Evolutionary conservation across 2,888 invertebrate species (phyloP), one percentile per base, ranked within the genome.

Genomic region (Hypena proboscidalis): DNA sequence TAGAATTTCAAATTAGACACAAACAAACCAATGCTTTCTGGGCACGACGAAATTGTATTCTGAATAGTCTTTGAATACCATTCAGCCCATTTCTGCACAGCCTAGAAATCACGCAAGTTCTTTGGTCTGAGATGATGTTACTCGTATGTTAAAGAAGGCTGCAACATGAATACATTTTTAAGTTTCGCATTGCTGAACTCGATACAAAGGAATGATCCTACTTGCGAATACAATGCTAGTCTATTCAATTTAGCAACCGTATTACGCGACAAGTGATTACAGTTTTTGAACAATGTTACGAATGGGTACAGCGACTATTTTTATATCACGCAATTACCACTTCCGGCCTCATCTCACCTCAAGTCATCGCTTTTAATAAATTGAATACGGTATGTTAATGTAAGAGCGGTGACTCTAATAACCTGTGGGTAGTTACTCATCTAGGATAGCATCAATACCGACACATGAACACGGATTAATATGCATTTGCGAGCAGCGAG

Each of bases 191-290:
- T 70, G 73, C 54, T 75, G 74, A 63, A 58, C 63, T 47, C 64
- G 54, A 68, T 69, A 78, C 80, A 80, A 80, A 76, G 72, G 73
- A 75, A 75, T 72, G 64, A 67, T 74, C 70, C 79, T 72, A 69
- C 61, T 70, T 68, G 67, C 54, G 58, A 64, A 59, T 52, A 68
- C 67, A 71, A 68, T 67, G 49, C 55, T 35, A 56, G 44, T 48
- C 57, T 67, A 60, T 48, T 51, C 59, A 57, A 69, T 63, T 61
- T 51, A 55, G 44, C 46, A 52, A 58, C 51, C 42, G 46, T 39
- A 39, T 62, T 48, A 55, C 54, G 52, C 20, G 45, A 44, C 33
- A 45, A 23, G 44, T 42, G 27, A 46, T 46, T 43, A 42, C 50
- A 46, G 56, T 48, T 47, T 56, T 47, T 15, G 31, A 56, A 58